Evolutionary conservation across 92 coral and sea anemone genomes (phyloP).

Genomic region (Paramuricea clavata): DNA sequence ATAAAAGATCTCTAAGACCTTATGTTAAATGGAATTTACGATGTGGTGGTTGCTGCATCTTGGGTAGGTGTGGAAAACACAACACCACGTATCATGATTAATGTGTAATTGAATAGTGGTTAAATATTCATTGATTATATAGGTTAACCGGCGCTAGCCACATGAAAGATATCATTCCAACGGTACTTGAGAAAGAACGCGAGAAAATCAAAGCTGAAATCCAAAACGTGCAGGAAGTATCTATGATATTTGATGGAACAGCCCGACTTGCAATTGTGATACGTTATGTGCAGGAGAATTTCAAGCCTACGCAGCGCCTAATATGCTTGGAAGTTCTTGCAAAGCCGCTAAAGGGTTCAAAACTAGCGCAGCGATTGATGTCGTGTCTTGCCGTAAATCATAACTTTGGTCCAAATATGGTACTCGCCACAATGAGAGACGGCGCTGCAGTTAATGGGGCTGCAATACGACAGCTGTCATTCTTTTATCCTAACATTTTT

Average conservation of each 20-base stretch:
- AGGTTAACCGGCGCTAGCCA: too few relatives aligned
- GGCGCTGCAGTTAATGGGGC: conserved; percentile 75
- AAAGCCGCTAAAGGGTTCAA: conserved; percentile 57
- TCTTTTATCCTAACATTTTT: conserved; percentile 71
- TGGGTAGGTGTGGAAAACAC: too few relatives aligned
- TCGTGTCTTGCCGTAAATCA: conserved; percentile 61
- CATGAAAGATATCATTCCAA: too few relatives aligned
- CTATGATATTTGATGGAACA: conserved; percentile 66
- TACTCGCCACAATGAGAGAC: conserved; percentile 68
- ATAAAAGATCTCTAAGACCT: too few relatives aligned
- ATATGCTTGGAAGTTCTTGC: conserved; percentile 57
- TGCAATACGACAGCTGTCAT: conserved; percentile 70
- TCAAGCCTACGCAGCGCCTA: conserved; percentile 64
- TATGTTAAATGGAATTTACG: too few relatives aligned
- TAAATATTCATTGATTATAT: too few relatives aligned
- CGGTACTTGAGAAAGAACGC: conserved; percentile 63
- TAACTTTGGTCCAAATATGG: conserved; percentile 50
- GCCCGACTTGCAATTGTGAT: conserved; percentile 64
- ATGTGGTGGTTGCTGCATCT: too few relatives aligned
- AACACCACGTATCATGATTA: too few relatives aligned
- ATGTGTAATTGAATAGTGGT: conserved; percentile 10
- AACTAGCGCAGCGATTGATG: conserved; percentile 74
- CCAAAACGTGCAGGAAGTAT: conserved; percentile 59
- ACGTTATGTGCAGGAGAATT: conserved; percentile 71
- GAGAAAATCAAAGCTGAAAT: conserved; percentile 66